phyloP scores from a whole-genome alignment of 1,140 invertebrate species.

The silkworm (Bombyx mori) region ASM3026992v2 NC_085107.1:7692501-7693000 shows the following conservation, averaged over 20 bases:
- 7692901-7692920: too few species aligned
- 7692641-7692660: slow-evolving; percentile 26
- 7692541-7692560: slow-evolving; percentile 1
- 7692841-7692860: background rate
- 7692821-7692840: slow-evolving; percentile 4
- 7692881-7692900: too few species aligned
- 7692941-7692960: too few species aligned
- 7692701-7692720: slow-evolving; percentile 28
- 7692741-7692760: slow-evolving; percentile 24
- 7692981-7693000: too few species aligned
- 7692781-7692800: slow-evolving; percentile 15
- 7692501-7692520: too few species aligned
- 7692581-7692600: slow-evolving; percentile 6
- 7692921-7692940: too few species aligned
- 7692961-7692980: too few species aligned
- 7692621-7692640: slow-evolving; percentile 17
- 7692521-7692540: too few species aligned
- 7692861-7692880: too few species aligned
- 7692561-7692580: background rate
- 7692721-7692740: slow-evolving; percentile 28
- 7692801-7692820: background rate
- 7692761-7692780: slow-evolving; percentile 19
- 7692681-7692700: slow-evolving; percentile 23
- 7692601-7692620: slow-evolving; percentile 15
- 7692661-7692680: slow-evolving; percentile 29